A percentile compares a stretch with the other conserved stretches of the same genome.
phyloP scores from a whole-genome alignment of 2,797 vertebrate genomes.

The Steatocranus sp. region DNA sequence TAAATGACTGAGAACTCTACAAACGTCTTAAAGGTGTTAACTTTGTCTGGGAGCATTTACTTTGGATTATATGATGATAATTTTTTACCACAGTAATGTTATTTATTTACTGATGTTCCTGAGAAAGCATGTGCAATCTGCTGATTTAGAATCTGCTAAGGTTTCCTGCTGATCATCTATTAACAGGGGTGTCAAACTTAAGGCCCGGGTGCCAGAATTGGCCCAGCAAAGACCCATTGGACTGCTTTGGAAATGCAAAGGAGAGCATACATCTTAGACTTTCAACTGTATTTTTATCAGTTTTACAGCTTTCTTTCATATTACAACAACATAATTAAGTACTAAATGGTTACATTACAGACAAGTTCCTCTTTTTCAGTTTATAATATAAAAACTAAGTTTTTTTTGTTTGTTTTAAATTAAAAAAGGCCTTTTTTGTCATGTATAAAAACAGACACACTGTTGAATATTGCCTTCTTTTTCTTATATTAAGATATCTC shows the following conservation, averaged over 20 bases:
- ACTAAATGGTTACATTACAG: neutral
- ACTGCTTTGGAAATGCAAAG: neutral
- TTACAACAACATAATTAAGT: neutral
- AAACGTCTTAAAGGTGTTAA: neutral
- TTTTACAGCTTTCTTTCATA: neutral
- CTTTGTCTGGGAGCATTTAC: neutral
- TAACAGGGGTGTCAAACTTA: neutral
- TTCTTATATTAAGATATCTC: neutral
- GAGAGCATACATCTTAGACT: neutral
- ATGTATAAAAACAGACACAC: neutral
- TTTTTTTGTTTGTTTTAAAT: neutral
- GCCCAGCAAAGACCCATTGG: neutral
- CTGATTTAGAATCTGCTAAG: neutral
- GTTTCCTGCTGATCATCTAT: neutral
- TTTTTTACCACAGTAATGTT: no score
- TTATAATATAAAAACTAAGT: neutral
- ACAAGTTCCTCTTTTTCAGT: neutral
- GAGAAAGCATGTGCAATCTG: neutral
- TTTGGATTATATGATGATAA: neutral
- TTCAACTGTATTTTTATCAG: neutral
- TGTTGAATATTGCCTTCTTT: neutral
- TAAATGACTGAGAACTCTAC: neutral
- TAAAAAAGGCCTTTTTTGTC: neutral
- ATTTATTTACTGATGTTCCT: neutral
- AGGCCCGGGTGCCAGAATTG: neutral